A percentile compares a stretch with the other conserved stretches of the same genome.
Conservation (phyloP, 2,888 invertebrate species). For the Platycheirus albimanus region DNA sequence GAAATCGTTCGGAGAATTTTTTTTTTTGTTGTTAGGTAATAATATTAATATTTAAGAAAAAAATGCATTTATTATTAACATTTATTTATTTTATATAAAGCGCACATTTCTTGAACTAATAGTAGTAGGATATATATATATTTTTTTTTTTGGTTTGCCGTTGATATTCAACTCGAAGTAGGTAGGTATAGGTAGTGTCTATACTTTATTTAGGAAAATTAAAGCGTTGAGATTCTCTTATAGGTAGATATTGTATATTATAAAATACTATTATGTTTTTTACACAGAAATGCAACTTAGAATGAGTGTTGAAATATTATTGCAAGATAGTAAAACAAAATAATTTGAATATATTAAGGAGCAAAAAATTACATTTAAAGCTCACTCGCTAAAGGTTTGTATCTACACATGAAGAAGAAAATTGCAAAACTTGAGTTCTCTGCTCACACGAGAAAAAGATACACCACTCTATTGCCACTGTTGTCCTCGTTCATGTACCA, state of each 20-base stretch:
- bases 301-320: conserved; percentile 16
- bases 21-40: conserved; percentile 58
- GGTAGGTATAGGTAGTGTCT: conserved; percentile 17
- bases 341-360: conserved; percentile 59
- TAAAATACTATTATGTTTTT: not conserved
- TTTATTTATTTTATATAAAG: conserved; percentile 30
- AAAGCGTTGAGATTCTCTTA: conserved; percentile 42
- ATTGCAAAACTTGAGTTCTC: conserved; percentile 65
- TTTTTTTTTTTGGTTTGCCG: conserved; percentile 1
- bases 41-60: conserved; percentile 53
- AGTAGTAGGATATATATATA: not conserved
- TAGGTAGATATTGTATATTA: not conserved
- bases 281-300: conserved; percentile 20
- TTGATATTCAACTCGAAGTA: conserved; percentile 23
- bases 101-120: conserved; percentile 35
- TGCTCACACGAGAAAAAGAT: conserved; percentile 70
- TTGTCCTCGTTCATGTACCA: conserved; percentile 39
- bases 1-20: conserved; percentile 31
- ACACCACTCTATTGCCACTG: conserved; percentile 53
- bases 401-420: conserved; percentile 72
- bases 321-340: conserved; percentile 50
- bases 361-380: conserved; percentile 71
- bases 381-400: conserved; percentile 70
- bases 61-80: conserved; percentile 48
- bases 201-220: conserved; percentile 21